These are phyloP conservation scores for Loris lydekkerianus DNA, from an alignment of 2,797 vertebrate genomes.

Conservation along the genomic window DNA sequence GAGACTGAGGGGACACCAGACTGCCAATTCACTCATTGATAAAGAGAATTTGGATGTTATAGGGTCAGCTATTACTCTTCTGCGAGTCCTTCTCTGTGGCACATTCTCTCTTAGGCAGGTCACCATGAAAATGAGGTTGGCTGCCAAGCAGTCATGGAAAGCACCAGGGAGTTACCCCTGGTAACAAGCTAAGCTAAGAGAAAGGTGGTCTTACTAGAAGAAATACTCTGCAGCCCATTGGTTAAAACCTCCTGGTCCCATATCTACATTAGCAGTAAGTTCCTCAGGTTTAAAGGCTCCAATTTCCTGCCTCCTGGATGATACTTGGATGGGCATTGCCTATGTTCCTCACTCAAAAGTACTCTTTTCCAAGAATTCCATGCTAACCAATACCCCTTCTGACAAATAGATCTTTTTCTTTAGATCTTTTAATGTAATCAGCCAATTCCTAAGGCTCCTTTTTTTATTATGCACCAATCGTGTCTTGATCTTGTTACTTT, in stretches of 20 bases:
- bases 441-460: background rate
- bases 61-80: background rate
- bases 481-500: background rate
- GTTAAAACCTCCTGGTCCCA: background rate
- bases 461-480: background rate
- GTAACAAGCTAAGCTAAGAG: background rate
- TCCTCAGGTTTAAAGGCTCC: background rate
- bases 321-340: background rate
- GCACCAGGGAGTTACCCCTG: background rate
- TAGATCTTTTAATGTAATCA: conserved; percentile 18
- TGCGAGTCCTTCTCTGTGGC: background rate
- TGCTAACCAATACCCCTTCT: background rate
- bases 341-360: background rate
- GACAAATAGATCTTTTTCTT: background rate
- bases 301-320: background rate
- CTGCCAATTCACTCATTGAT: background rate
- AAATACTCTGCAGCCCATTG: background rate
- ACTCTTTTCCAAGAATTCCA: background rate
- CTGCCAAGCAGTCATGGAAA: background rate
- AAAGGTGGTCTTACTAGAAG: background rate
- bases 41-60: background rate
- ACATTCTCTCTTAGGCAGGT: background rate
- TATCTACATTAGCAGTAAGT: background rate
- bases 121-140: background rate
- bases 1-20: background rate